Conservation (phyloP, 2,888 invertebrate genomes). For the Abscondita cerata region DNA sequence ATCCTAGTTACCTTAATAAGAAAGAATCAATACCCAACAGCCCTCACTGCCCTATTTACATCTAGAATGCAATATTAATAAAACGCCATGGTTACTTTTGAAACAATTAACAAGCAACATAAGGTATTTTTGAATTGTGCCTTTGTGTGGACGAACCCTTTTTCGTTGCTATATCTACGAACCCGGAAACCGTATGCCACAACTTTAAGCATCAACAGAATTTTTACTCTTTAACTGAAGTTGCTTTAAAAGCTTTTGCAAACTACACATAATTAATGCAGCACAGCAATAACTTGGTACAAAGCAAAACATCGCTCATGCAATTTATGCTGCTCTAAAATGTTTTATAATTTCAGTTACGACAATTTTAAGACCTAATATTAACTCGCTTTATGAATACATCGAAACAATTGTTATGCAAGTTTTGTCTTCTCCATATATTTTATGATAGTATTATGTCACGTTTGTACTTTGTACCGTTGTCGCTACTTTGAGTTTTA, state of each 20-base stretch:
- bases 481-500: slow-evolving; percentile 42
- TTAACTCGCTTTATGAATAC: slow-evolving; percentile 22
- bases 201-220: background rate
- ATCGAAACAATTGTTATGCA: slow-evolving; percentile 29
- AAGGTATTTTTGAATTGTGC: slow-evolving; percentile 1
- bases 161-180: slow-evolving; percentile 8
- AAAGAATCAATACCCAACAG: no score
- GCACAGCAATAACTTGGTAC: no score
- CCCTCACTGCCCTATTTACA: no score
- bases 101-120: slow-evolving; percentile 14
- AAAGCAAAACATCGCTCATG: no score
- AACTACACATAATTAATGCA: no score
- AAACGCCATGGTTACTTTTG: slow-evolving; percentile 25
- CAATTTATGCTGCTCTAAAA: no score
- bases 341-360: background rate
- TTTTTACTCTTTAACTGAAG: no score
- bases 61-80: background rate
- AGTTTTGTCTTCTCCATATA: slow-evolving; percentile 25
- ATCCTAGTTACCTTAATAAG: no score
- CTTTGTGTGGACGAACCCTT: slow-evolving; percentile 3
- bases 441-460: slow-evolving; percentile 45
- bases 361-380: background rate
- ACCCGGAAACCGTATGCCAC: slow-evolving; percentile 2
- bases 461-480: slow-evolving; percentile 45
- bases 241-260: no score